phyloP scores from a whole-genome alignment of 2,113 vertebrate genomes.

The Xenopus borealis region DNA sequence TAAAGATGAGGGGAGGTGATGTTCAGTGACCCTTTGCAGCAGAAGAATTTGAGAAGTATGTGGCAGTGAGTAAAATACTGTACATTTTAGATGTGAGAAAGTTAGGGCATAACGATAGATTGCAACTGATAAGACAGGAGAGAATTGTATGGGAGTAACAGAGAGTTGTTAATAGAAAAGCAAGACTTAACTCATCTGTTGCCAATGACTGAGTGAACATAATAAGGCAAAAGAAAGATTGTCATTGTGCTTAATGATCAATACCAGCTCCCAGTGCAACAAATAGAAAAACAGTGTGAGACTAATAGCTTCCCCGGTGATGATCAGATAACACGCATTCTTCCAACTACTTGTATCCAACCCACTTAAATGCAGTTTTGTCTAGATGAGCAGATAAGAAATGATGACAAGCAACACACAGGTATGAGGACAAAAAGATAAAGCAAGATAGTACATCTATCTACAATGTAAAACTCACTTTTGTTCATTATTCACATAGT shows the following conservation, averaged over 20 bases:
- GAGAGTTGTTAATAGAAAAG: slow-evolving; percentile 20
- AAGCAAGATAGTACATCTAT: slow-evolving; percentile 4
- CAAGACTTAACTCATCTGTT: slow-evolving; percentile 30
- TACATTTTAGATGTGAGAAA: slow-evolving; percentile 32
- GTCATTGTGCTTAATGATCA: slow-evolving; percentile 17
- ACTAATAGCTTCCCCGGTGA: slow-evolving; percentile 12
- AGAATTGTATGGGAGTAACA: slow-evolving; percentile 9
- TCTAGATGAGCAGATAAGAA: slow-evolving; percentile 27
- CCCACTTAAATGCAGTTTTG: slow-evolving; percentile 20
- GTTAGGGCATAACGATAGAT: slow-evolving; percentile 29
- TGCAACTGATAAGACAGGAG: slow-evolving; percentile 16
- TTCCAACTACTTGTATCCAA: slow-evolving; percentile 29
- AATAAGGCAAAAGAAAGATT: slow-evolving; percentile 19
- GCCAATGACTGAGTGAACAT: slow-evolving; percentile 13
- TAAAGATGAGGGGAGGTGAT: slow-evolving; percentile 30
- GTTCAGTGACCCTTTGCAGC: slow-evolving; percentile 31
- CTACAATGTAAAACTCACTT: slow-evolving; percentile 4
- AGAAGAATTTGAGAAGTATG: slow-evolving; percentile 22
- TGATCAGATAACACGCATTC: slow-evolving; percentile 39
- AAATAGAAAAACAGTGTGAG: slow-evolving; percentile 23
- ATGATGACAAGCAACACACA: slow-evolving; percentile 34
- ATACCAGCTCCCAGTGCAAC: neutral
- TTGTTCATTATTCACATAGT: too few species aligned
- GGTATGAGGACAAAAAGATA: slow-evolving; percentile 14
- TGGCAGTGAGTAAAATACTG: slow-evolving; percentile 7